A percentile compares a stretch with the other conserved stretches of the same genome.
Evolutionary conservation across 2,797 vertebrate genomes (phyloP).

Genomic region (Choloepus didactylus): DNA sequence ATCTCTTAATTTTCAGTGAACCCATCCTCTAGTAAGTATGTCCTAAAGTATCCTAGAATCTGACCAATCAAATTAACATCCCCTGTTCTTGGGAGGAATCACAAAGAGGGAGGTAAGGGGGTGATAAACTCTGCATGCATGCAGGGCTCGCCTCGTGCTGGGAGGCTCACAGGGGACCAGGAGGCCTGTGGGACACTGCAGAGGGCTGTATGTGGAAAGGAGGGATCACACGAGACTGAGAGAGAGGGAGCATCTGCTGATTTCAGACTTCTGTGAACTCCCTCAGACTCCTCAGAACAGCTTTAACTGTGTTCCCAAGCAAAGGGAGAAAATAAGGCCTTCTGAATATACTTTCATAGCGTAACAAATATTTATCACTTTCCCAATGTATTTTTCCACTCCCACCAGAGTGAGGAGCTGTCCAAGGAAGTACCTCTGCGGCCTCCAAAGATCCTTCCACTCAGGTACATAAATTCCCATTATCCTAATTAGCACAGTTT

Average conservation of each 20-base stretch:
- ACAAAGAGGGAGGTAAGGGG: not conserved
- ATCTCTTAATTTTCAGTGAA: not conserved
- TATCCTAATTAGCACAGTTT: conserved; percentile 52
- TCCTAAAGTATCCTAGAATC: not conserved
- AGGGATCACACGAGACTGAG: not conserved
- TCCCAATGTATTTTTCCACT: not conserved
- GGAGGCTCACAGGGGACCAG: not conserved
- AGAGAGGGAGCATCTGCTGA: not conserved
- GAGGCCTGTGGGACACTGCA: not conserved
- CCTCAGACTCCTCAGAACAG: not conserved
- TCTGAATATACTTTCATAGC: not conserved
- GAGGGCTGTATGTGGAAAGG: not conserved
- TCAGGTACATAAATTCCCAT: conserved; percentile 1
- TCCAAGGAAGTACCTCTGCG: not conserved
- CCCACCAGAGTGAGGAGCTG: not conserved
- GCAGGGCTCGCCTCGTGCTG: not conserved
- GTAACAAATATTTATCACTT: not conserved
- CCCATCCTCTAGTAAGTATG: not conserved
- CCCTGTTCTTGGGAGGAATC: not conserved
- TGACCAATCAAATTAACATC: not conserved
- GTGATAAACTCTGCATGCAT: not conserved
- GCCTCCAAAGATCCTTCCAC: not conserved
- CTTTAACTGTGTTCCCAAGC: conserved; percentile 37
- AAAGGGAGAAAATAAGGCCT: not conserved
- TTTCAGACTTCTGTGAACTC: conserved; percentile 1